These are phyloP conservation scores for Neoitamus cyanurus DNA, from an alignment of 2,888 invertebrate genomes.

Conservation along the genomic window DNA sequence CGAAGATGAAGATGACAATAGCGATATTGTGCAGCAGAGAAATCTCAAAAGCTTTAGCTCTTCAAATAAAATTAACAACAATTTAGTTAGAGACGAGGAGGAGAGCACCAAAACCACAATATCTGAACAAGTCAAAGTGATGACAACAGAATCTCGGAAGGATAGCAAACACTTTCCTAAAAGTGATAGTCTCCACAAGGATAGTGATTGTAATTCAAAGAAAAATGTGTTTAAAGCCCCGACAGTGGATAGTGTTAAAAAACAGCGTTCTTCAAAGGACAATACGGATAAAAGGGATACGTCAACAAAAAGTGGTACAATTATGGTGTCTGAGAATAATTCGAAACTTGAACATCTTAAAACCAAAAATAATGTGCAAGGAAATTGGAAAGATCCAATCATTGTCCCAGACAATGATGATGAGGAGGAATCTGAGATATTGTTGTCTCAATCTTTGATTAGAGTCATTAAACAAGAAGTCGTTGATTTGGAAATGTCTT, in stretches of 20 bases:
- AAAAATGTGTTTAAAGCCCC: not conserved
- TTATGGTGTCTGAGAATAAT: not conserved
- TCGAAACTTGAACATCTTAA: not conserved
- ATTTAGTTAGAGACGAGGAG: too few species aligned
- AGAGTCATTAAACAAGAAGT: slow-evolving; percentile 51
- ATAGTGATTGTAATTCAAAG: not conserved
- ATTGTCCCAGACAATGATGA: slow-evolving; percentile 22
- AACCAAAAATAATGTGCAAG: not conserved
- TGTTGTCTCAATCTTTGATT: slow-evolving; percentile 48
- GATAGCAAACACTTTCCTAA: not conserved
- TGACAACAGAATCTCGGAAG: not conserved
- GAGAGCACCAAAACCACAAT: too few species aligned
- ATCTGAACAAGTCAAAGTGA: too few species aligned
- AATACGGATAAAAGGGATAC: not conserved
- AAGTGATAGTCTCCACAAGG: not conserved
- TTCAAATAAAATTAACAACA: not conserved
- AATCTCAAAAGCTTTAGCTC: not conserved
- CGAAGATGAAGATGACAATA: not conserved
- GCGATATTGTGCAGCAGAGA: not conserved
- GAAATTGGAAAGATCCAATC: too few species aligned
- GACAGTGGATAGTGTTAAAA: not conserved
- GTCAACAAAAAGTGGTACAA: not conserved
- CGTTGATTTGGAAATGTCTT: slow-evolving; percentile 22
- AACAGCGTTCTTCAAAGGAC: not conserved
- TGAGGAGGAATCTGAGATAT: slow-evolving; percentile 49